A percentile compares a stretch with the other conserved stretches of the same genome.
phyloP scores from a whole-genome alignment of 2,888 invertebrate genomes.

The Mantis religiosa region DNA sequence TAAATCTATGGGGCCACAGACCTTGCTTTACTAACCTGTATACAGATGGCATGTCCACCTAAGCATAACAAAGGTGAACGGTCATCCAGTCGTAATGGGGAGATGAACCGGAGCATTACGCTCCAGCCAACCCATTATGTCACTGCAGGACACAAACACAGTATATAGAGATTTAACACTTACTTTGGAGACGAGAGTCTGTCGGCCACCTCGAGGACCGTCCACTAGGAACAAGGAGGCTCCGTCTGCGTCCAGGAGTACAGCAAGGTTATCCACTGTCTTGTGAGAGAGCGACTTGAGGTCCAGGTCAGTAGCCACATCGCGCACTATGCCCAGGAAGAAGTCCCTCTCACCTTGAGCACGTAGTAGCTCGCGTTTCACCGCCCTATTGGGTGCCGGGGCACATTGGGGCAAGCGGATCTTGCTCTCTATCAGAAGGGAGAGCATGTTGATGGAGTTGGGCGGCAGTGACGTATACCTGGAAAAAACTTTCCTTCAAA shows the following conservation, averaged over 20 bases:
- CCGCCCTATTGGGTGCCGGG: conserved; percentile 45
- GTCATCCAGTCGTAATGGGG: too few species aligned
- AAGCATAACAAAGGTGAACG: too few species aligned
- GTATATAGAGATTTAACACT: neutral
- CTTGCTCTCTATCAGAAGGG: conserved; percentile 50
- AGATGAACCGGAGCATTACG: too few species aligned
- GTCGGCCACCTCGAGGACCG: conserved; percentile 43
- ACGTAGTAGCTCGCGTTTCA: conserved; percentile 42
- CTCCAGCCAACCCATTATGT: too few species aligned
- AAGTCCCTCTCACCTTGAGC: conserved; percentile 48
- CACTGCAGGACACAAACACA: too few species aligned
- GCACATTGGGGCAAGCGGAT: conserved; percentile 47
- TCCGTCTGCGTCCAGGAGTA: conserved; percentile 48
- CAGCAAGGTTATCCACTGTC: conserved; percentile 48
- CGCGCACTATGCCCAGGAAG: conserved; percentile 50
- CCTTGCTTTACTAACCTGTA: too few species aligned
- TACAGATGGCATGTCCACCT: too few species aligned
- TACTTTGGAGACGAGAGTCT: conserved; percentile 47
- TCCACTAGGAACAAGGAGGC: conserved; percentile 50
- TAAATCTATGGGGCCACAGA: too few species aligned
- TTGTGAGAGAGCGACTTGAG: conserved; percentile 47
- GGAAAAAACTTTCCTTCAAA: neutral
- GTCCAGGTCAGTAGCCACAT: conserved; percentile 51
- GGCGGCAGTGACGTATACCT: conserved; percentile 49
- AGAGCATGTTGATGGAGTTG: conserved; percentile 48